phyloP scores from a whole-genome alignment of 2,113 vertebrate species.

The Apeltes quadracus region DNA sequence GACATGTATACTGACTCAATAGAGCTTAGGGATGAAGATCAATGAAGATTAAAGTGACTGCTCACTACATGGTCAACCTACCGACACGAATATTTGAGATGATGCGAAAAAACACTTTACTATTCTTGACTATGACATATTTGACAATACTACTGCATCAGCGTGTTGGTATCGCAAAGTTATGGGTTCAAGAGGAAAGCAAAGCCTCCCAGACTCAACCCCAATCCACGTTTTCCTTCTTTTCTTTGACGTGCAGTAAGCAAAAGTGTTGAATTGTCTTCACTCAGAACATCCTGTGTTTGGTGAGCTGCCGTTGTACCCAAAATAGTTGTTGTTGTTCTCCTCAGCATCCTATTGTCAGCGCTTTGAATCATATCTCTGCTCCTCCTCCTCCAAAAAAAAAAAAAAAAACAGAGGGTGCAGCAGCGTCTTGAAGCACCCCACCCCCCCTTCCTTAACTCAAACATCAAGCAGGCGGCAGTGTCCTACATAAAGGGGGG shows the following conservation, averaged over 20 bases:
- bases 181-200: background rate
- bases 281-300: constrained; percentile 56
- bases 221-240: background rate
- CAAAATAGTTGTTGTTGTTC: constrained; percentile 70
- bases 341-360: constrained; percentile 60
- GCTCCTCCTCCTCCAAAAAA: constrained; percentile 50
- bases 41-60: background rate
- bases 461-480: constrained; percentile 59
- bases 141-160: background rate
- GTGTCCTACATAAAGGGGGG: constrained; percentile 64
- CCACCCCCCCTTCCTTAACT: constrained; percentile 3
- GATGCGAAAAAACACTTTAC: background rate
- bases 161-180: background rate
- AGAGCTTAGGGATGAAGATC: background rate
- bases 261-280: constrained; percentile 38
- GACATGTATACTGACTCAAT: background rate
- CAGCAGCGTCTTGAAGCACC: constrained; percentile 48
- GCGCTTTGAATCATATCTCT: constrained; percentile 66
- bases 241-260: constrained; percentile 40
- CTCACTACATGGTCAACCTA: background rate
- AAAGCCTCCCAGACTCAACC: background rate
- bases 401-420: constrained; percentile 58
- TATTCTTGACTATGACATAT: too few relatives aligned
- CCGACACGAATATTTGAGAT: background rate
- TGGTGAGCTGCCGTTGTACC: constrained; percentile 52